Evolutionary conservation across 1,140 invertebrate genomes (phyloP).

Genomic region (Lepidostoma basale): DNA sequence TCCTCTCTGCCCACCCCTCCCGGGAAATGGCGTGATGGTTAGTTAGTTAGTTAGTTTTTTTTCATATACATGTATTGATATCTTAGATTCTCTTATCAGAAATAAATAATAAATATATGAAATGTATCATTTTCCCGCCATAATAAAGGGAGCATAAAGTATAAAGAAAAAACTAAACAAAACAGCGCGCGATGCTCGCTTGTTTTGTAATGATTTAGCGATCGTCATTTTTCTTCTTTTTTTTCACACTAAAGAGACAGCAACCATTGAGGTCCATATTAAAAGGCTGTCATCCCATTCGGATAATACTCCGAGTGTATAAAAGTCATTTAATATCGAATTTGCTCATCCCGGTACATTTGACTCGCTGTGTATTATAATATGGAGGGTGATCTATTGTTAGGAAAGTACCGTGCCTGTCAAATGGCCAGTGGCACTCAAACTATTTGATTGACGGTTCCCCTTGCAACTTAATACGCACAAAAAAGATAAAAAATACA

Average conservation of each 20-base stretch:
- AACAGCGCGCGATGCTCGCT: neutral
- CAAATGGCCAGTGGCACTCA: no score
- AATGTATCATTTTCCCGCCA: conserved; percentile 2
- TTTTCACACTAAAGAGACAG: conserved; percentile 1
- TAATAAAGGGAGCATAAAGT: neutral
- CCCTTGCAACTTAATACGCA: no score
- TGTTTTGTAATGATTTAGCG: conserved; percentile 10
- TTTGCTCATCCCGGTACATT: conserved; percentile 45
- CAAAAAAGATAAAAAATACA: no score
- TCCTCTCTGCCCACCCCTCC: no score
- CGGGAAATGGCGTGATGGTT: no score
- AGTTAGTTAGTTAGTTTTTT: no score
- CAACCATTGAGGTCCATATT: conserved; percentile 26
- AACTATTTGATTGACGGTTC: no score
- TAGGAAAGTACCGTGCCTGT: no score
- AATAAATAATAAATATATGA: no score
- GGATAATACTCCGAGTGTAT: conserved; percentile 14
- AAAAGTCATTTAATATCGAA: conserved; percentile 46
- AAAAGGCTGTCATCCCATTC: conserved; percentile 38
- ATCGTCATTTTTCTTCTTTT: conserved; percentile 9
- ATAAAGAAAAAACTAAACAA: neutral
- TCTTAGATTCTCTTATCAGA: no score
- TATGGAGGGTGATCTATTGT: conserved; percentile 29
- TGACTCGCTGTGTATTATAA: conserved; percentile 28
- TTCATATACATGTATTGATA: no score